phyloP scores from a whole-genome alignment of 2,888 invertebrate genomes.

The Venusia cambrica region DNA sequence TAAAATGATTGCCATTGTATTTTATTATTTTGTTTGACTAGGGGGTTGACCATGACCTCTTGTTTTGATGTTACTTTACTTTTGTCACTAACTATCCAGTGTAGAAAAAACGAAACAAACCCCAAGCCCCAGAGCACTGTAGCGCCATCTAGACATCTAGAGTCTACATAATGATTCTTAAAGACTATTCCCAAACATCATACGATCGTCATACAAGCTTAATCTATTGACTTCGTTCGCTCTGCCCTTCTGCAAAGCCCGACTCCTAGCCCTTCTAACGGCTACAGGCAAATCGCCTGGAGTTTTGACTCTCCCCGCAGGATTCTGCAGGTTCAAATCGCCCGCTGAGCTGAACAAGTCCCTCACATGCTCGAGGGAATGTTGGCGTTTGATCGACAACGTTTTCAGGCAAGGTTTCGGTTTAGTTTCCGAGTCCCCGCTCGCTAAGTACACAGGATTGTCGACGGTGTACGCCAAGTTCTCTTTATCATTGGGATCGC shows the following conservation, averaged over 20 bases:
- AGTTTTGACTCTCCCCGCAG: constrained; percentile 89
- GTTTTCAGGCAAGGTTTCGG: constrained; percentile 54
- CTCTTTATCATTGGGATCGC: constrained; percentile 72
- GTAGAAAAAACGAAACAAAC: no score
- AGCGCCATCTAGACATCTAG: no score
- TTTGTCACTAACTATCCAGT: no score
- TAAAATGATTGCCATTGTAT: no score
- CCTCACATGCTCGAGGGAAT: constrained; percentile 87
- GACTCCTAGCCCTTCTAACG: constrained; percentile 84
- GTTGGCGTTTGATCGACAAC: constrained; percentile 79
- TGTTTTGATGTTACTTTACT: no score
- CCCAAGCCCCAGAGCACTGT: no score
- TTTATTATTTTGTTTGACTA: no score
- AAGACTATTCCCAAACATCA: constrained; percentile 86
- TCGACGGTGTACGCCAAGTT: constrained; percentile 65
- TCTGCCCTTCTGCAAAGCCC: constrained; percentile 76
- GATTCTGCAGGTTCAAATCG: constrained; percentile 85
- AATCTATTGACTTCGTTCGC: constrained; percentile 84
- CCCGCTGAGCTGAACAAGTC: constrained; percentile 87
- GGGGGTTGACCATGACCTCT: no score
- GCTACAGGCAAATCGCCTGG: constrained; percentile 91
- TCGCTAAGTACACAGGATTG: constrained; percentile 70
- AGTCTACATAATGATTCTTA: no score
- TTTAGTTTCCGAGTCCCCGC: constrained; percentile 58
- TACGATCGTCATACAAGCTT: constrained; percentile 93